Base-by-base conservation (phyloP, 2,888 invertebrate species). In the Euproctis similis region DNA sequence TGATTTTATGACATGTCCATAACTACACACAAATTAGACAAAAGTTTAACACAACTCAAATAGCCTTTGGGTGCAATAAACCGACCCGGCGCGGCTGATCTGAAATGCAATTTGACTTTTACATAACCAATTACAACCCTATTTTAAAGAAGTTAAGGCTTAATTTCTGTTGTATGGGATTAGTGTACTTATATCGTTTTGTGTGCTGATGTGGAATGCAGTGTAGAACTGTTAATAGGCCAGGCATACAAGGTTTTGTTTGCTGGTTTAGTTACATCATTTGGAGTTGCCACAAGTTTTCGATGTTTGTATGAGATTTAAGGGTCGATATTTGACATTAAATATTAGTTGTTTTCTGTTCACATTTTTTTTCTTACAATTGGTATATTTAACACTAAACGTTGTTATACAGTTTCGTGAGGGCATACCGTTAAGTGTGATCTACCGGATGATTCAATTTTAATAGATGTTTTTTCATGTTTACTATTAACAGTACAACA, bases 11-110 rank as follows among this genome's bases (percentile, higher is more conserved):
- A 61, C 60, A 46, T 61, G 50, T 62, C 61, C 60, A 73, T 72
- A 76, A 70, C 75, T 76, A 81, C 76, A n/a, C n/a, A 78, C 82
- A 81, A 81, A 82, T 82, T 82, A 82, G 82, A 77, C 73, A 69
- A 74, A 78, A 72, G 81, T 78, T n/a, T 81, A 80, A 81, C 72
- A 74, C 62, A 39, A 28, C 59, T 62, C 61, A 69, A 75, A 77
- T 73, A 70, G 67, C 73, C 65, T 59, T 58, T 69, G 75, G 72
- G 76, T 81, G 81, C 81, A 80, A 77, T 81, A 81, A 82, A 81
- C n/a, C n/a, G n/a, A n/a, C 75, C 74, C 55, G 63, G 62, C 59
- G 63, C 67, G 60, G 59, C 65, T 73, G 65, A 72, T 66, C 59
- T 54, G 59, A 61, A n/a, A 70, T 77, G 73, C 74, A 74, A 60